Evolutionary conservation across 2,797 vertebrate genomes (phyloP).

Genomic region (Synanceia verrucosa): DNA sequence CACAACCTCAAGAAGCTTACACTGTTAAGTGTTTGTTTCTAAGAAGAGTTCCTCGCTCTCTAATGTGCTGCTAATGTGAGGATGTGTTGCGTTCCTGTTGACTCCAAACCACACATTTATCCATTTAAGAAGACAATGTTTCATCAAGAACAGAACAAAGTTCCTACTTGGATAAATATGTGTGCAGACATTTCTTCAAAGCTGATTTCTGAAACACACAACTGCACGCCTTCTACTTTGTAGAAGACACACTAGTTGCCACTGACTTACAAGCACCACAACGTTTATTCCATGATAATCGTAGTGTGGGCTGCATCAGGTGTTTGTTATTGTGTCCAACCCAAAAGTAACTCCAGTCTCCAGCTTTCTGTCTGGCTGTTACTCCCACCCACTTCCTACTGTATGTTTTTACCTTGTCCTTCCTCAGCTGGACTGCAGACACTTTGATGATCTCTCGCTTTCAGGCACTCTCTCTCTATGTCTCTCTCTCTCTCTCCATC

Average conservation of each 20-base stretch:
- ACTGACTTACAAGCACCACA: background rate
- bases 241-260: background rate
- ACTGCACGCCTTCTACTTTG: background rate
- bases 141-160: background rate
- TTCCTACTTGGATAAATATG: background rate
- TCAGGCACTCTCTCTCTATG: conserved; percentile 13
- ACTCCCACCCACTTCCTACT: conserved; percentile 8
- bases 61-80: too few species aligned
- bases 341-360: background rate
- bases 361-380: background rate
- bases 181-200: background rate
- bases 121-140: background rate
- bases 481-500: conserved; percentile 1
- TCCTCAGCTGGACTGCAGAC: conserved; percentile 29
- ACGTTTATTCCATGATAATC: background rate
- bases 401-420: conserved; percentile 36
- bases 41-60: background rate
- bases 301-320: background rate
- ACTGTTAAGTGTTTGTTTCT: conserved; percentile 8
- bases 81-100: background rate
- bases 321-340: conserved; percentile 12
- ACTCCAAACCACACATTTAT: background rate
- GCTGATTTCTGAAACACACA: background rate
- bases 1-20: background rate
- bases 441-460: conserved; percentile 53